phyloP scores from a whole-genome alignment of 1,140 invertebrate genomes.

The Caerostris darwini region DNA sequence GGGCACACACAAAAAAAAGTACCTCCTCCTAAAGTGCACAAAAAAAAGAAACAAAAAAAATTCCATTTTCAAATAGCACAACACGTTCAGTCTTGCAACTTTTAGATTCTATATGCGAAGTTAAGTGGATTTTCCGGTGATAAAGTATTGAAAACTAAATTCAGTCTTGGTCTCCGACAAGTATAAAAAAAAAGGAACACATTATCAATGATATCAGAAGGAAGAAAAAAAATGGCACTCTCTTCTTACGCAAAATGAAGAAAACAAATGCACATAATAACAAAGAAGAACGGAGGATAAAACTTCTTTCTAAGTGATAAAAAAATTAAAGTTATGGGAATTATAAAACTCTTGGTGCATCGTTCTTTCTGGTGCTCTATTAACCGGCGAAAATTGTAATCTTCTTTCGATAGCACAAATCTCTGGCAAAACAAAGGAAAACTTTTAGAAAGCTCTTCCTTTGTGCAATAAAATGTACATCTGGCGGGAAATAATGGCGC shows the following conservation, averaged over 20 bases:
- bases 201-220: slow-evolving; percentile 57
- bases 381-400: slow-evolving; percentile 22
- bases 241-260: background rate
- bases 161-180: slow-evolving; percentile 46
- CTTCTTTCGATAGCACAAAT: slow-evolving; percentile 29
- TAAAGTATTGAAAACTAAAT: slow-evolving; percentile 69
- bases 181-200: slow-evolving; percentile 15
- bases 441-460: background rate
- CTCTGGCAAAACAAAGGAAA: slow-evolving; percentile 37
- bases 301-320: slow-evolving; percentile 40
- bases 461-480: background rate
- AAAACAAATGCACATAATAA: background rate
- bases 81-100: background rate
- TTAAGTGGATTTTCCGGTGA: slow-evolving; percentile 65
- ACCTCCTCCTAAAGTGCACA: background rate
- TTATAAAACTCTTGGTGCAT: slow-evolving; percentile 16
- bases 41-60: background rate
- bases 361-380: slow-evolving; percentile 14
- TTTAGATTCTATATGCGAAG: background rate
- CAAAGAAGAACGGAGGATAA: background rate
- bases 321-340: slow-evolving; percentile 47
- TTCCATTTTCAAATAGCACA: background rate
- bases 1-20: no score
- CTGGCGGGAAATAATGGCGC: background rate
- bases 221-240: background rate